phyloP scores from a whole-genome alignment of 2,113 vertebrate genomes.

The Crotalus helleri region DNA sequence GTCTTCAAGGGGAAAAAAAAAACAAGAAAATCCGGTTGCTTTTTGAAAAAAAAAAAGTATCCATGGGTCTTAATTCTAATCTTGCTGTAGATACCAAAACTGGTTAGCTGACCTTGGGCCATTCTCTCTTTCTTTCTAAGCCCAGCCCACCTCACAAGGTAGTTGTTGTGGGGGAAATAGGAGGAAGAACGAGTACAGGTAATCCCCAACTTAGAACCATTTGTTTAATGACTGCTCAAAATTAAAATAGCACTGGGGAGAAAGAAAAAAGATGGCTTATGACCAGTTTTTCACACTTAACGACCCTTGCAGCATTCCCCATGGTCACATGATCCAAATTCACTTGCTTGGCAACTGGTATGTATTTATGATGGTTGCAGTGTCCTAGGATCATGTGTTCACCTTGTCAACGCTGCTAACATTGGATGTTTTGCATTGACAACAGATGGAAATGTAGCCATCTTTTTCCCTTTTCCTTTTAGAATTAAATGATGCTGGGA shows the following conservation, averaged over 20 bases:
- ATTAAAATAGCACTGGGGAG: neutral
- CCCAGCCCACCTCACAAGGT: neutral
- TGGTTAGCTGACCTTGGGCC: neutral
- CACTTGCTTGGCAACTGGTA: neutral
- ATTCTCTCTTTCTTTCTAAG: neutral
- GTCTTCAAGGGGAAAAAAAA: neutral
- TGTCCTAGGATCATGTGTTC: too few relatives aligned
- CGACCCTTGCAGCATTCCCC: neutral
- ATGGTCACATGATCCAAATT: neutral
- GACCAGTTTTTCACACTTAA: neutral
- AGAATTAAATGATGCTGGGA: too few relatives aligned
- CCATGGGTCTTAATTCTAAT: neutral
- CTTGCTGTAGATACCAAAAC: neutral
- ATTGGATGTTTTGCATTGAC: too few relatives aligned
- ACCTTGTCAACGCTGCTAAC: too few relatives aligned
- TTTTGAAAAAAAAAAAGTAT: neutral
- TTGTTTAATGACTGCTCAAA: neutral
- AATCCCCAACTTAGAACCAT: neutral
- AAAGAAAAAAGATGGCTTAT: neutral
- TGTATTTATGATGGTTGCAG: neutral
- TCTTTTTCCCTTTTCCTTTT: too few relatives aligned
- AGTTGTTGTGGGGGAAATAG: neutral
- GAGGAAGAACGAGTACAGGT: neutral
- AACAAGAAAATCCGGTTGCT: neutral
- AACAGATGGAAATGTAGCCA: too few relatives aligned